A percentile compares a stretch with the other conserved stretches of the same genome.
Conservation (phyloP, 2,113 vertebrate species). For the Centropristis striata region DNA sequence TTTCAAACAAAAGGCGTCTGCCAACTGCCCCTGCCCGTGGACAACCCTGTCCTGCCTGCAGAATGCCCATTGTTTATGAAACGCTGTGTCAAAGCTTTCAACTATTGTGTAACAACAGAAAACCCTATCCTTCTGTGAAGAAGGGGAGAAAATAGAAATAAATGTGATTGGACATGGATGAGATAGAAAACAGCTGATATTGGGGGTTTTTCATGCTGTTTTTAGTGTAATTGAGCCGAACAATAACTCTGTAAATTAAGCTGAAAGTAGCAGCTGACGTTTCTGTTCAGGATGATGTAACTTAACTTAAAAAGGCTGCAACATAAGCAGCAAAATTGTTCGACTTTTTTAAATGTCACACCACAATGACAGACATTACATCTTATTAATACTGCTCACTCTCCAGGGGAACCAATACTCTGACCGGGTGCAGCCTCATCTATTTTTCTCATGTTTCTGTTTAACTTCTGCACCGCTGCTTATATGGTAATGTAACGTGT, state of each 20-base stretch:
- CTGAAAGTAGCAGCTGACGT: neutral
- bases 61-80: neutral
- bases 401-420: too few relatives aligned
- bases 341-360: neutral
- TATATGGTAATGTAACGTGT: too few relatives aligned
- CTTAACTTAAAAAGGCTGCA: neutral
- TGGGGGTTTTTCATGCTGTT: neutral
- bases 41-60: neutral
- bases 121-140: neutral
- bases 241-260: neutral
- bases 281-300: neutral
- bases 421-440: too few relatives aligned
- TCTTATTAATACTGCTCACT: too few relatives aligned
- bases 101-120: neutral
- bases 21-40: conserved; percentile 4
- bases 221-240: neutral
- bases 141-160: neutral
- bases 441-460: too few relatives aligned
- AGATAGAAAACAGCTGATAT: neutral
- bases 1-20: conserved; percentile 57
- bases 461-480: too few relatives aligned
- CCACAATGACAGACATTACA: neutral
- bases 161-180: neutral
- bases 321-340: neutral
- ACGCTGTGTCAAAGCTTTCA: neutral